phyloP scores from a whole-genome alignment of 2,113 vertebrate genomes.

The Pagrus major region DNA sequence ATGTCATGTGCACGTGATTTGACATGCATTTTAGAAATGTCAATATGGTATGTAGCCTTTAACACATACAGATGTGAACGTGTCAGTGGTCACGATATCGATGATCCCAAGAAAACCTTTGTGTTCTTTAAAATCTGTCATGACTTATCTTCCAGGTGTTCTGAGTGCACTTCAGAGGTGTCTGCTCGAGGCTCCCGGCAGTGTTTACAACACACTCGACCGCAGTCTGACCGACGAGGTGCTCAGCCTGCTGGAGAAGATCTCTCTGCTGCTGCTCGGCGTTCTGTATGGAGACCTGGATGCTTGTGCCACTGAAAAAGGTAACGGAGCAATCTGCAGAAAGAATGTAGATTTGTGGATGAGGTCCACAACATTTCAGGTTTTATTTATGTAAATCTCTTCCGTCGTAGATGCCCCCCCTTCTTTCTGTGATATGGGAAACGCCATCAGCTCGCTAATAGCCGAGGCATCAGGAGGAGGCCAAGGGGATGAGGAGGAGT shows the following conservation, averaged over 20 bases:
- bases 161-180: slow-evolving; percentile 87
- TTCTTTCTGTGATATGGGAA: slow-evolving; percentile 93
- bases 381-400: neutral
- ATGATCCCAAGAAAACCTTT: no score
- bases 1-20: no score
- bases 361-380: neutral
- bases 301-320: slow-evolving; percentile 60
- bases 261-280: slow-evolving; percentile 85
- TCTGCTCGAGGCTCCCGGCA: slow-evolving; percentile 82
- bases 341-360: neutral
- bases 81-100: no score
- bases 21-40: no score
- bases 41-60: no score
- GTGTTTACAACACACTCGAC: slow-evolving; percentile 52
- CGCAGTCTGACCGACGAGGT: slow-evolving; percentile 74
- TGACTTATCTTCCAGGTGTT: slow-evolving; percentile 78
- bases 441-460: slow-evolving; percentile 88
- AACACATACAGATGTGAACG: no score
- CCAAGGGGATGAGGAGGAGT: slow-evolving; percentile 70
- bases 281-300: slow-evolving; percentile 83
- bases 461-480: slow-evolving; percentile 71
- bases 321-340: slow-evolving; percentile 51
- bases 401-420: slow-evolving; percentile 84
- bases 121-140: neutral
- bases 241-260: slow-evolving; percentile 80